Conservation (phyloP, 2,113 vertebrate species). For the Chaetura pelagica region DNA sequence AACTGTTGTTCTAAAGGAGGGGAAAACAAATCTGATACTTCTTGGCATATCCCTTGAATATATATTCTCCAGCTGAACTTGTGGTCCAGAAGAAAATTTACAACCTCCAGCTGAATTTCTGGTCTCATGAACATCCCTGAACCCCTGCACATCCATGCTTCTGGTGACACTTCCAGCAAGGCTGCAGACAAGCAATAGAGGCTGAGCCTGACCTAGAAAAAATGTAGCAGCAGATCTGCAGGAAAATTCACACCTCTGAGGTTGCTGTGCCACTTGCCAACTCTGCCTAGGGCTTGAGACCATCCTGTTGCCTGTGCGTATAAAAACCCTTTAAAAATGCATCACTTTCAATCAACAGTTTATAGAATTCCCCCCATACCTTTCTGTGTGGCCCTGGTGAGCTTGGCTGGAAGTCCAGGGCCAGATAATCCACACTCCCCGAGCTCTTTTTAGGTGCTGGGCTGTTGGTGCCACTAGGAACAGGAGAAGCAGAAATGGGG, state of each 20-base stretch:
- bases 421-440: conserved; percentile 93
- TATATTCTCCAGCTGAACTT: background rate
- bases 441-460: conserved; percentile 92
- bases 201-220: background rate
- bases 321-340: background rate
- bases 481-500: conserved; percentile 94
- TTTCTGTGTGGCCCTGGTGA: conserved; percentile 95
- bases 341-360: background rate
- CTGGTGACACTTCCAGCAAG: background rate
- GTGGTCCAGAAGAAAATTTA: background rate
- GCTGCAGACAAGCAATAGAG: background rate
- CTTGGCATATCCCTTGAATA: background rate
- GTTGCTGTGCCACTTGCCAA: background rate
- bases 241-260: background rate
- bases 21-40: background rate
- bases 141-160: background rate
- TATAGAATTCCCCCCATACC: conserved; percentile 67
- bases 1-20: background rate
- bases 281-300: background rate
- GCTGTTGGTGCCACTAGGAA: conserved; percentile 93
- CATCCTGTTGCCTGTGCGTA: background rate
- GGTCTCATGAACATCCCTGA: background rate
- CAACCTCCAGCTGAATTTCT: background rate
- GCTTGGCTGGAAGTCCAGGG: conserved; percentile 93
- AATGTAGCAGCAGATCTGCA: background rate